A percentile compares a stretch with the other conserved stretches of the same genome.
Conservation (phyloP, 2,888 invertebrate species). For the Apeira syringaria region DNA sequence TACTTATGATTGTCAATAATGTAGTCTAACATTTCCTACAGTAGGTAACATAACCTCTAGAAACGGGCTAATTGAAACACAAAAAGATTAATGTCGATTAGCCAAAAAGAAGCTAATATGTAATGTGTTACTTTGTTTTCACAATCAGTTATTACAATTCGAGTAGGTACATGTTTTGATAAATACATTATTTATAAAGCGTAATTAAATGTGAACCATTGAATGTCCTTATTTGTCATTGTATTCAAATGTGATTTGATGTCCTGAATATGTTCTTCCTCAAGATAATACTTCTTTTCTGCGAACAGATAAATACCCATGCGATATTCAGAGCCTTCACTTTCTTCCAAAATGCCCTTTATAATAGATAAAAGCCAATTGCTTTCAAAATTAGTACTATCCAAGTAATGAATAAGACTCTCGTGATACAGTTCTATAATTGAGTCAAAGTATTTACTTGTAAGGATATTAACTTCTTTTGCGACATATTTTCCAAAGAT, state of each 20-base stretch:
- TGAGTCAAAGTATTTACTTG: conserved; percentile 44
- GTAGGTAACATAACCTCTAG: too few relatives aligned
- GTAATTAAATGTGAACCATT: not conserved
- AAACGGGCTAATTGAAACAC: too few relatives aligned
- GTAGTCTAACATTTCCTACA: too few relatives aligned
- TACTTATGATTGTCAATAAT: too few relatives aligned
- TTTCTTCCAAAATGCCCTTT: conserved; percentile 10
- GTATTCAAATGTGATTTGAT: not conserved
- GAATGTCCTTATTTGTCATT: not conserved
- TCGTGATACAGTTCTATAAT: conserved; percentile 43
- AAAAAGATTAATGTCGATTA: too few relatives aligned
- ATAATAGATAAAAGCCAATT: conserved; percentile 3
- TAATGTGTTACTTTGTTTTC: too few relatives aligned
- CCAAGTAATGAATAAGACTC: conserved; percentile 35
- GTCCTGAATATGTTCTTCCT: not conserved
- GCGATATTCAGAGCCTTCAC: conserved; percentile 5
- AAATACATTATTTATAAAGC: too few relatives aligned
- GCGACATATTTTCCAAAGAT: conserved; percentile 37
- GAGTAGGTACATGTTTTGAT: too few relatives aligned
- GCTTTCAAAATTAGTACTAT: not conserved
- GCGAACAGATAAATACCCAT: not conserved
- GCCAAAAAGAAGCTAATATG: too few relatives aligned
- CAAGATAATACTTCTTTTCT: not conserved
- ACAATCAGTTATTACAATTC: too few relatives aligned
- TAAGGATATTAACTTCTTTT: conserved; percentile 42